Evolutionary conservation across 2,797 vertebrate genomes (phyloP), one percentile per base, ranked within the genome.

Genomic region (Galaxias olidus): DNA sequence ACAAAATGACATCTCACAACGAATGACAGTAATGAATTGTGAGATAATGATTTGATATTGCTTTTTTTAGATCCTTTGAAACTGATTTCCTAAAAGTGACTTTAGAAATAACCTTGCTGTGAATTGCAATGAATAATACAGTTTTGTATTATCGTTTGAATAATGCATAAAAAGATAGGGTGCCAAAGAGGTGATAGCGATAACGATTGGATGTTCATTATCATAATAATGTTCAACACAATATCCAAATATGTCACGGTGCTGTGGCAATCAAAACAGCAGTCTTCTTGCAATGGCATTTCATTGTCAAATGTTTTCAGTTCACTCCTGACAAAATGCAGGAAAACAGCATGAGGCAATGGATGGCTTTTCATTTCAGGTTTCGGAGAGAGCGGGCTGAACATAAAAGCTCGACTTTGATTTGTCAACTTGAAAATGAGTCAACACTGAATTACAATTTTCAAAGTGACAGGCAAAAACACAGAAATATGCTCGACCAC

Each of bases 61-160:
- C 17, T 30, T 10, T 40, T 81, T 71, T 77, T 64, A 64, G 50
- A 50, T 18, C 51, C 11, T 66, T 50, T 59, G 45, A 54, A 59
- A 13, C 61, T 67, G 68, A 82, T 73, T 73, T 70, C 63, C 73
- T 84, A 54, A 60, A 81, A 77, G 78, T 68, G 68, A 79, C 73
- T 85, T 84, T 82, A 84, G 79, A 86, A 86, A 90, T 87, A 89
- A 86, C 75, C 76, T 63, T 19, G 61, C 71, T 68, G 68, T 74
- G 77, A 74, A 72, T 73, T 62, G 70, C 71, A 86, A 84, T 88
- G 84, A 87, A 86, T 85, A 88, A 78, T 77, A 77, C 77, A 80
- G 77, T 86, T 84, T 71, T 44, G 56, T 54, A 9, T 83, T 83
- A 80, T 72, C 70, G 72, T 83, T 77, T 84, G 63, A 77, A 76